Conservation (phyloP, 2,888 invertebrate genomes). For the Microplitis deprimator region DNA sequence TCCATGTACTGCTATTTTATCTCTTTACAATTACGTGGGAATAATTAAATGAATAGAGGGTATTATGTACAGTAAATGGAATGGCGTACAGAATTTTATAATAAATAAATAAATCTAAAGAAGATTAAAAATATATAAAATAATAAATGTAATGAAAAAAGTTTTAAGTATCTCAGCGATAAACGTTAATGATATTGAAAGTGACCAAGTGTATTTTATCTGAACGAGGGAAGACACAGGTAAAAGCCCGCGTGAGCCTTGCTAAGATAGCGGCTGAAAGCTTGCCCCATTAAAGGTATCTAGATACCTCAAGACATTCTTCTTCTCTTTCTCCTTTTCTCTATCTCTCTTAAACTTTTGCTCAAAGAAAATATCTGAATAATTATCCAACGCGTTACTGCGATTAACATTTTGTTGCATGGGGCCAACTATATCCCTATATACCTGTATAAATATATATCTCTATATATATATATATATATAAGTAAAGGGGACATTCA, state of each 20-base stretch:
- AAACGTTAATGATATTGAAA: constrained; percentile 46
- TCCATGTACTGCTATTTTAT: background rate
- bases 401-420: constrained; percentile 62
- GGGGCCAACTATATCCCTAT: constrained; percentile 21
- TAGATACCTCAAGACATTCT: constrained; percentile 65
- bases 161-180: constrained; percentile 27
- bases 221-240: constrained; percentile 55
- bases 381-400: constrained; percentile 66
- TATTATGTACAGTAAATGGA: background rate
- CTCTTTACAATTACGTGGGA: background rate
- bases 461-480: background rate
- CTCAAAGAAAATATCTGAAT: constrained; percentile 62
- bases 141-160: constrained; percentile 6
- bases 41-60: background rate
- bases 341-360: background rate
- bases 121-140: constrained; percentile 55
- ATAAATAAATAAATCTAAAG: constrained; percentile 65
- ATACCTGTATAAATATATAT: constrained; percentile 29
- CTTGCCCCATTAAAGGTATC: constrained; percentile 70
- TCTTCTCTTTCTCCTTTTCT: constrained; percentile 45
- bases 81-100: constrained; percentile 32
- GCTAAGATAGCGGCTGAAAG: constrained; percentile 68
- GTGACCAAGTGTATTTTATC: constrained; percentile 58
- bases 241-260: constrained; percentile 66
- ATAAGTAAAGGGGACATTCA: background rate